Evolutionary conservation across 2,888 invertebrate genomes (phyloP), one percentile per base, ranked within the genome.

Genomic region (Hyposoter didymator): DNA sequence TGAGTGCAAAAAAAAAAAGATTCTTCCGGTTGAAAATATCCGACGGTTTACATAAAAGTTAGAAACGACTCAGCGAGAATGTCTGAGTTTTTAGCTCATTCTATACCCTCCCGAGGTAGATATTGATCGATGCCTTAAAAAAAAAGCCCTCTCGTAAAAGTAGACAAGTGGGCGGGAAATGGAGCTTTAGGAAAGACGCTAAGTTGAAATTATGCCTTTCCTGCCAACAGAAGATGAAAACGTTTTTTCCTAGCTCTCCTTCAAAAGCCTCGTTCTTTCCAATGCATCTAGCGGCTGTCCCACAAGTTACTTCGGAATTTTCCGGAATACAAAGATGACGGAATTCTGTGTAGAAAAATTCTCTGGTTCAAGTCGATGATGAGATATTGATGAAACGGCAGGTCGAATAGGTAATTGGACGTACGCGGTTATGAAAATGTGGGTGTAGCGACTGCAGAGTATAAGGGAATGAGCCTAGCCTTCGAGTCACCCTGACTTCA

Each of bases 121-220:
- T 80, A 85, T 85, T 70, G 85, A 78, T 78, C 80, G 70, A 70
- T 52, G 49, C 67, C 28, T 70, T 43, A 22, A 39, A 49, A 52
- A 45, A 55, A 69, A 45, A 52, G 67, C 73, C 5, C 6, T 55
- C 35, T 55, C 75, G 59, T 73, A 66, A 75, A 70, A 70, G 82
- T 67, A 49, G 70, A 79, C 52, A 67, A 67, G 70, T 79, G 59
- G 35, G 78, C 49, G 73, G 55, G 32, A 81, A 74, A 52, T 10
- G 62, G 55, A 8, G 67, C 43, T 28, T 39, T 28, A 67, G 47
- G 10, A 69, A 39, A 32, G 14, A 39, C 17, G 45, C 74, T 78
- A 72, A 82, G 74, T 78, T 75, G 74, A 82, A 75, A 85, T 85
- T 82, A 85, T 79, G 85, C 78, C 73, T 67, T 82, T 84, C 47